Percentiles rank a stretch among this genome's conserved stretches.
phyloP scores from a whole-genome alignment of 1,140 invertebrate genomes.

The Onthophagus taurus region DNA sequence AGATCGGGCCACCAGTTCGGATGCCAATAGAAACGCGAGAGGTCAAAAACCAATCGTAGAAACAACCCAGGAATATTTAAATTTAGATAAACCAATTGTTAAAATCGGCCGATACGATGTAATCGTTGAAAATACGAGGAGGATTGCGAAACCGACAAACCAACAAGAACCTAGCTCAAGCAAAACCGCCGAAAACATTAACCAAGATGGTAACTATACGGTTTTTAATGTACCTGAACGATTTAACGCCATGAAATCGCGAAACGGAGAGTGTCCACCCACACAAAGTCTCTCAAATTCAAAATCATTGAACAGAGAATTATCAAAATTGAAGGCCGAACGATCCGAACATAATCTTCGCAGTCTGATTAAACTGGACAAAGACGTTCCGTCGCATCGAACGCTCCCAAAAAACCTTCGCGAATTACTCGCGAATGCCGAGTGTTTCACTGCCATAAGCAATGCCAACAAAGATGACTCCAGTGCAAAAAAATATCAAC shows the following conservation, averaged over 20 bases:
- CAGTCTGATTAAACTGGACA: background rate
- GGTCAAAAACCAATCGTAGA: constrained; percentile 3
- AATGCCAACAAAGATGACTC: no score
- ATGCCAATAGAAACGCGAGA: no score
- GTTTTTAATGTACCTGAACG: no score
- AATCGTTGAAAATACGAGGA: constrained; percentile 9
- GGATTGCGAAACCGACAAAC: no score
- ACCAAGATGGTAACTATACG: no score
- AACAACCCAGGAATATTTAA: constrained; percentile 1
- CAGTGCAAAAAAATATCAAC: no score
- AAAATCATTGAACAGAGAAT: background rate
- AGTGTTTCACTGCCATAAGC: no score
- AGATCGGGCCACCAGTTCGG: background rate
- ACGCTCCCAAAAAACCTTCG: constrained; percentile 27
- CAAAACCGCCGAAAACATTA: no score
- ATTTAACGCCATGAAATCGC: no score
- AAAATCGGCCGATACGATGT: constrained; percentile 10
- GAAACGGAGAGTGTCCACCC: background rate
- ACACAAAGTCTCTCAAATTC: constrained; percentile 2
- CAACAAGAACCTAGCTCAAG: no score
- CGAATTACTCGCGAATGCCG: constrained; percentile 15
- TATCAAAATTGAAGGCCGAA: background rate
- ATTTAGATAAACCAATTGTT: constrained; percentile 10
- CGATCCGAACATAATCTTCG: constrained; percentile 3
- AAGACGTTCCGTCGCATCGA: constrained; percentile 20